These are phyloP conservation scores for Drosophila macrospina DNA, from an alignment of 2,888 invertebrate genomes.

Conservation along the genomic window DNA sequence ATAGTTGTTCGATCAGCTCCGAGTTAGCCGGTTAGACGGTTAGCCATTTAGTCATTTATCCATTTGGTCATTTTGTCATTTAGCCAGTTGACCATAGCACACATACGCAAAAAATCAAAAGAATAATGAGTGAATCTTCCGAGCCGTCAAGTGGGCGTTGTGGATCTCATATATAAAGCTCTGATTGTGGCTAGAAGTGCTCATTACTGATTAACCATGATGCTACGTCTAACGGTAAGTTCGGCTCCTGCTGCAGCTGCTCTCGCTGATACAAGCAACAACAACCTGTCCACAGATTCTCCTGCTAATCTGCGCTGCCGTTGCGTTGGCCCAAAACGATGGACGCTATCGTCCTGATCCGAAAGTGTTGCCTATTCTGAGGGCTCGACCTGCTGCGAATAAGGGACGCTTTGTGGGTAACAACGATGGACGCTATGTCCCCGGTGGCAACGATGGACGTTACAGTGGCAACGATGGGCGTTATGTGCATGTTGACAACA, in stretches of 20 bases:
- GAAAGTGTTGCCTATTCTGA: not conserved
- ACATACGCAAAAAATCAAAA: slow-evolving; percentile 25
- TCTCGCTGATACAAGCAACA: not conserved
- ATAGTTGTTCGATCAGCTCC: slow-evolving; percentile 34
- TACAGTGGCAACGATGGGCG: slow-evolving; percentile 83
- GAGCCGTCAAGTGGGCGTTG: slow-evolving; percentile 51
- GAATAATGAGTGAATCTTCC: slow-evolving; percentile 46
- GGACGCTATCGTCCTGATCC: slow-evolving; percentile 85
- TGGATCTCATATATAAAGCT: slow-evolving; percentile 67
- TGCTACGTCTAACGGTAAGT: slow-evolving; percentile 69
- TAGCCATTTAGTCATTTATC: slow-evolving; percentile 7
- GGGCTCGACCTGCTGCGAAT: not conserved
- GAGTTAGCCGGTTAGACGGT: slow-evolving; percentile 14
- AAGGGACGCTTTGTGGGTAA: not conserved
- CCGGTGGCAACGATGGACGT: slow-evolving; percentile 77
- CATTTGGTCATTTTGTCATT: slow-evolving; percentile 40
- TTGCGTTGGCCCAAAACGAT: slow-evolving; percentile 72
- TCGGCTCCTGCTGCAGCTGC: not conserved
- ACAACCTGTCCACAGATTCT: slow-evolving; percentile 29
- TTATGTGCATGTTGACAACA: slow-evolving; percentile 86
- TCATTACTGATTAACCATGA: slow-evolving; percentile 66
- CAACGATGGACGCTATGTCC: slow-evolving; percentile 77
- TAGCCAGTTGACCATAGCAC: slow-evolving; percentile 56
- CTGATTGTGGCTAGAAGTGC: slow-evolving; percentile 22
- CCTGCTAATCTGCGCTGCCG: slow-evolving; percentile 54